Base-by-base conservation (phyloP, 2,797 vertebrate species). In the Rhinichthys osculus region DNA sequence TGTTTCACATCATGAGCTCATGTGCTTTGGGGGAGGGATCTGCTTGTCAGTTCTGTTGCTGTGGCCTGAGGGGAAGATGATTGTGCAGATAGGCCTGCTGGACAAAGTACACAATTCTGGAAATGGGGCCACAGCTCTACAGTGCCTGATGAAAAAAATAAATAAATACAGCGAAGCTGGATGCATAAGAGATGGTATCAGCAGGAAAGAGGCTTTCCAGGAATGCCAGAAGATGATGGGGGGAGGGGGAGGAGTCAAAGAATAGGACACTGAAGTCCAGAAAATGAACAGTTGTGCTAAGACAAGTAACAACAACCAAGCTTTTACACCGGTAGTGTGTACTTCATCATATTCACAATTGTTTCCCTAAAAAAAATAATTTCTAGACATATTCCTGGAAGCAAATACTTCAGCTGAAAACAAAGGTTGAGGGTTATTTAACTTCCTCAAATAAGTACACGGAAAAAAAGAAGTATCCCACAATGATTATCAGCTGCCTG, bases 161-260 rank as follows among this genome's bases (percentile, higher is more conserved):
- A 66, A 59, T n/a, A 73, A 71, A 57, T 13, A 50, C 21, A 85
- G 77, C n/a, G 52, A 72, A 21, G 67, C 84, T 57, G 84, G 85
- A 81, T 88, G 86, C 89, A 91, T 85, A 86, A 42, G 80, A 87
- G 67, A 88, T 86, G 78, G 70, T 78, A 88, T 86, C 89, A 85
- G 52, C 84, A 79, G 79, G 66, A 64, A 35, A 77, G 40, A 79
- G 62, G 67, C 80, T 86, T 89, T 90, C 85, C 83, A 88, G 85
- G 78, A 86, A 87, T 54, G 35, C 21, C 19, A 59, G 19, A n/a
- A 59, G 78, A 78, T 13, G 87, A 66, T 67, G 76, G 57, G 44
- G 57, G 30, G 66, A 23, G 30, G 59, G 67, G 11, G 35, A 9
- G 50, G 85, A 27, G 33, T 38, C 71, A 66, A 73, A 86, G 81